These are phyloP conservation scores for Aspidoscelis tigris DNA, from an alignment of 2,113 vertebrate species.

Conservation along the genomic window DNA sequence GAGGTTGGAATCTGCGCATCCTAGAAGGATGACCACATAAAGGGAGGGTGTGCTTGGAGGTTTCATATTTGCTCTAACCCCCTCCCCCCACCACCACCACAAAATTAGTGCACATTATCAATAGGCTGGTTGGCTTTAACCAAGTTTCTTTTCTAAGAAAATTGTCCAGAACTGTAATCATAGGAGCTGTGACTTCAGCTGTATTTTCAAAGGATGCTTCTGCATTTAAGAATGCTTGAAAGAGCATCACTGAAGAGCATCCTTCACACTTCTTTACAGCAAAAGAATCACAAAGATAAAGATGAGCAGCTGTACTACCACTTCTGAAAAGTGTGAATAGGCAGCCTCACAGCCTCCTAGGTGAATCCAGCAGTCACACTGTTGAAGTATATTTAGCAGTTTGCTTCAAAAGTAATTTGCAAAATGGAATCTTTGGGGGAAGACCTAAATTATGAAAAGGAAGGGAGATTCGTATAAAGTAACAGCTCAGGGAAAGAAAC, in stretches of 20 bases:
- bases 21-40: not conserved
- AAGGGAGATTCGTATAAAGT: not conserved
- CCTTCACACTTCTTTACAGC: not conserved
- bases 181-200: not conserved
- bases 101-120: not conserved
- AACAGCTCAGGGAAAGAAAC: too few species aligned
- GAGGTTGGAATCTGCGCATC: too few species aligned
- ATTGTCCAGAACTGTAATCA: not conserved
- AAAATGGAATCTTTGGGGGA: not conserved
- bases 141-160: not conserved
- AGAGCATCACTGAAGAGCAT: conserved; percentile 13
- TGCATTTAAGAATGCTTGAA: conserved; percentile 12
- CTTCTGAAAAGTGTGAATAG: conserved; percentile 19
- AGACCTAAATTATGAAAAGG: not conserved
- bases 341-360: not conserved
- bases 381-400: conserved; percentile 1
- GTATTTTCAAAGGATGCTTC: conserved; percentile 29
- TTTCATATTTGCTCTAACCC: not conserved
- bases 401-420: not conserved
- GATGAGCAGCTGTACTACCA: conserved; percentile 7
- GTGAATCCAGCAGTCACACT: conserved; percentile 13
- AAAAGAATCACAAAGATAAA: conserved; percentile 28
- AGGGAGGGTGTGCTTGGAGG: not conserved
- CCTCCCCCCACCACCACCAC: too few species aligned
- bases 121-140: conserved; percentile 6